Base-by-base conservation (phyloP, 2,113 vertebrate genomes). In the Cebidichthys violaceus region DNA sequence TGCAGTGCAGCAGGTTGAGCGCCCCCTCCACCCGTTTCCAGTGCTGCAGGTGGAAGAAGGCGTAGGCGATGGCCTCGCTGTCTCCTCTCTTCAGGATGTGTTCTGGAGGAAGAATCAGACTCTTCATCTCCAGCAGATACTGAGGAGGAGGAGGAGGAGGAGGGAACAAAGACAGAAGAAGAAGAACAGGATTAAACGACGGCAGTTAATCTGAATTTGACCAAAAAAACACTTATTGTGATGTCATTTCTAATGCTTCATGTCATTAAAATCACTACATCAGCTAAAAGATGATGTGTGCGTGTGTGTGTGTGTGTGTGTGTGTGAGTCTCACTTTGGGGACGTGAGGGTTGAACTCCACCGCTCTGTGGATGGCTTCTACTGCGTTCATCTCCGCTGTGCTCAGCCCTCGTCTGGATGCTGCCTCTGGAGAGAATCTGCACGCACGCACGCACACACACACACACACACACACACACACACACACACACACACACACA, bases 71-170 rank as follows among this genome's bases (percentile, higher is more conserved):
- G 82, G 98, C 98, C 95, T 99, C 98, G 76, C 98, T 99, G 96
- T 99, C 98, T n/a, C 98, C 97, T 90, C 98, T 93, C 95, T 99
- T 99, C 94, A 99, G 95, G 92, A 99, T 99, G 92, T 99, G 98
- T 90, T 99, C 98, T 77, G 98, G 98, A 83, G 98, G 97, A 78
- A 99, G 96, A 92, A 99, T 99, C 95, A 99, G 94, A 94, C 98
- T 99, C 96, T 99, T 99, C 98, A 99, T 99, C 96, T 99, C 98
- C 96, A 99, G 96, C 85, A 99, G 95, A 89, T 99, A 99, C 97
- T 99, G 95, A 84, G 50, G 67, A 79, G n/a, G 43, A 88, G 33
- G 31, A 94, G 77, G 88, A 62, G 74, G 77, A 74, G 84, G 65
- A 85, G n/a, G 45, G 18, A 77, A 83, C 33, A 71, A 43, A 77